Conservation (phyloP, 2,113 vertebrate genomes). For the Planiliza haematocheilus region DNA sequence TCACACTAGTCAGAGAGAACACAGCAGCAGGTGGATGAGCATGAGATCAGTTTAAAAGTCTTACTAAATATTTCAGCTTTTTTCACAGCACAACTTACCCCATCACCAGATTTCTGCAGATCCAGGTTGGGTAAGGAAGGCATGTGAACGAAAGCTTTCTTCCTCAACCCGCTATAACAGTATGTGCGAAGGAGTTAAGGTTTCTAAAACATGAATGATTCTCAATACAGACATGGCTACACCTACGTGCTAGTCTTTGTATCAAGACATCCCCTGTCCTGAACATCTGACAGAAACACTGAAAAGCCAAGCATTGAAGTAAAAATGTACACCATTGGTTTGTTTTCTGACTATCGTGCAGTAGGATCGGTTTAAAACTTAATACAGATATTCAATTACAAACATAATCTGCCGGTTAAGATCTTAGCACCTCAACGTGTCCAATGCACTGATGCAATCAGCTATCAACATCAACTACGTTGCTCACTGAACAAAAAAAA, state of each 20-base stretch:
- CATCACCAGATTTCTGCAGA: slow-evolving; percentile 95
- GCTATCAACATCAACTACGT: not conserved
- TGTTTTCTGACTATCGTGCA: no score
- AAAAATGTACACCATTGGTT: no score
- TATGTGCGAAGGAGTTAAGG: slow-evolving; percentile 94
- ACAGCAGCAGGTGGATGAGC: slow-evolving; percentile 38
- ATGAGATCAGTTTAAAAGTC: not conserved
- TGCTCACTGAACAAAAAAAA: not conserved
- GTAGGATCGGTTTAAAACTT: no score
- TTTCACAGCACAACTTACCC: slow-evolving; percentile 83
- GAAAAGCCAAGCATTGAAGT: no score
- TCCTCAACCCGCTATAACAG: slow-evolving; percentile 99
- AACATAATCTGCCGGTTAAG: no score
- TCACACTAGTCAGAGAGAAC: slow-evolving; percentile 88
- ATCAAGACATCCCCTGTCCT: no score
- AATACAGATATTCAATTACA: not conserved
- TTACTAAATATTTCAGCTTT: not conserved
- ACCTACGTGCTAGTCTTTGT: not conserved
- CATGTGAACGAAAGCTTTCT: slow-evolving; percentile 99
- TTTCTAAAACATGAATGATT: slow-evolving; percentile 2
- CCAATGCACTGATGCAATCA: slow-evolving; percentile 4
- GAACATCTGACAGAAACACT: not conserved
- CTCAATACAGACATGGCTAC: not conserved
- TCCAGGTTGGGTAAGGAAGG: slow-evolving; percentile 97
- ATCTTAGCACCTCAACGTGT: no score